A percentile compares a stretch with the other conserved stretches of the same genome.
Conservation (phyloP, 2,888 invertebrate genomes). For the Amphipoea lucens region DNA sequence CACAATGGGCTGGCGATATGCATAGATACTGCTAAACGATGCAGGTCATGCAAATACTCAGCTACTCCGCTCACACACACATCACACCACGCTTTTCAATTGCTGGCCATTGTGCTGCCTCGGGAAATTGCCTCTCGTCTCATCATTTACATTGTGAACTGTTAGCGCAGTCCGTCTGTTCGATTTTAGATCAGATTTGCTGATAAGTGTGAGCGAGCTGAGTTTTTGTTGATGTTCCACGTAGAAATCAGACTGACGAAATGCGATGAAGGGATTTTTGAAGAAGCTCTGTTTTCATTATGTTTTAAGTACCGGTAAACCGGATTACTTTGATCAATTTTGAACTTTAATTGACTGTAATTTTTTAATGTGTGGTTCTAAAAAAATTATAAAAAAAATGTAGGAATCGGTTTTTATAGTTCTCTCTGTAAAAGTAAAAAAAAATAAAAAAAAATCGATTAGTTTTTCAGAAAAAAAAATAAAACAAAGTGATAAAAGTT, state of each 20-base stretch:
- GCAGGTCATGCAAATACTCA: constrained; percentile 82
- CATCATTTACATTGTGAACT: constrained; percentile 65
- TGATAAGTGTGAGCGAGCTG: constrained; percentile 35
- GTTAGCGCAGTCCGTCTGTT: constrained; percentile 53
- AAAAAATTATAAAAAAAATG: too few relatives aligned
- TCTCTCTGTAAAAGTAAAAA: too few relatives aligned
- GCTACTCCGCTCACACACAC: constrained; percentile 76
- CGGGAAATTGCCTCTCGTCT: constrained; percentile 67
- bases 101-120: constrained; percentile 70
- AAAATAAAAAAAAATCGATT: too few relatives aligned
- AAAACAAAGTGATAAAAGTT: too few relatives aligned
- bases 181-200: constrained; percentile 56
- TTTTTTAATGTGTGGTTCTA: too few relatives aligned
- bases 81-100: constrained; percentile 81
- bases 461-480: too few relatives aligned
- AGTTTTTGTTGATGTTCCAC: constrained; percentile 46
- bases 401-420: too few relatives aligned
- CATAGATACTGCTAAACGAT: constrained; percentile 85
- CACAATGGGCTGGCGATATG: constrained; percentile 87
- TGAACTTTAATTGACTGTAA: too few relatives aligned
- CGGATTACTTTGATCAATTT: too few relatives aligned
- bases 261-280: constrained; percentile 25
- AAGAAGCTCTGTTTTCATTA: constrained; percentile 2
- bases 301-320: neutral
- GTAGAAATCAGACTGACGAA: constrained; percentile 15